Base-by-base conservation (phyloP, 2,113 vertebrate species). In the Centropus bengalensis region DNA sequence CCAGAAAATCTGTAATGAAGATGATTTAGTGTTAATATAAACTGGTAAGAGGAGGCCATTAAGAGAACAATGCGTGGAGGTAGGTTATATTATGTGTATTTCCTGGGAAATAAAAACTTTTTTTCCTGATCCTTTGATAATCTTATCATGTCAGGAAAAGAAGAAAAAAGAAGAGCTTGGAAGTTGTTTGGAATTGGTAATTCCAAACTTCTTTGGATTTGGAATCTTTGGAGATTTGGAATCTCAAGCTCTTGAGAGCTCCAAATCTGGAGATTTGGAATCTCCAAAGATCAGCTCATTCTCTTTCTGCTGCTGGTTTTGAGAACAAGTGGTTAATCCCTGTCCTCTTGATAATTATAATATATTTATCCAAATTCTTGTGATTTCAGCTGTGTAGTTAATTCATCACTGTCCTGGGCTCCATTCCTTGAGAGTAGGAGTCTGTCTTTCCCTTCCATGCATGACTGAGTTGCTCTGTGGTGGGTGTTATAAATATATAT, bases 91-190 rank as follows among this genome's bases (percentile, higher is more conserved):
- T 59, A 8, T 14, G 1, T 70, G 2, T 71, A 49, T 77, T 89
- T 89, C 24, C 36, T 62, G 59, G 33, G 6, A 1, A 27, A 64
- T 40, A 67, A 32, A 9, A 14, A 76, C 40, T 26, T 49, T 78
- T 11, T 85, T 88, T 85, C 28, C 64, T 86, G 56, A 40, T 75
- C 23, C 28, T 89, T 36, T 58, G 79, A 73, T 75, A 84, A 59
- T 78, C 33, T 33, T 51, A 13, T 5, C 51, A 49, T 17, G 60
- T 0, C 56, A 59, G 30, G 73, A 62, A 24, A 67, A 60, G 38
- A 67, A 63, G 9, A 8, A 27, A 60, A 24, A 49, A 60, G 51
- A 67, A 60, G 40, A 83, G 10, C 27, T 77, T 69, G 44, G 71
- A 90, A 79, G 52, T 52, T 66, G 27, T 77, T 93, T 76, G 68